These are phyloP conservation scores for Liodrosophila aerea DNA, from an alignment of 2,888 invertebrate genomes.

Conservation along the genomic window DNA sequence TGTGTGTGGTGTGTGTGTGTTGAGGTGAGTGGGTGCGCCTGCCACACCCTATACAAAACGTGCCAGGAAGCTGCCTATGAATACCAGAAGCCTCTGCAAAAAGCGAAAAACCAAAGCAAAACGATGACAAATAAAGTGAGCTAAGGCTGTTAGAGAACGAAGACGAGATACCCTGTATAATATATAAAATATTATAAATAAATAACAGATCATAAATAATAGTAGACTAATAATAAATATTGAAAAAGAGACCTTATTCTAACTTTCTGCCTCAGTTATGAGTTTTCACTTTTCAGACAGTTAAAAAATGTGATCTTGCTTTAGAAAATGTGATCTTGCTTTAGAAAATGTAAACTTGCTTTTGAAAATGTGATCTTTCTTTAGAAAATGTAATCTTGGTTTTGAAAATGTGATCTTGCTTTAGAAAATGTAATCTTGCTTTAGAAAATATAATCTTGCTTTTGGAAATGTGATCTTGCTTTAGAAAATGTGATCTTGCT, in stretches of 20 bases:
- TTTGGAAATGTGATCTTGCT: no score
- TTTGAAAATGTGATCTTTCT: no score
- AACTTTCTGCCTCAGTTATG: no score
- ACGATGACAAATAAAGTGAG: slow-evolving; percentile 45
- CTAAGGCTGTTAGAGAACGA: neutral
- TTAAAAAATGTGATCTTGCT: no score
- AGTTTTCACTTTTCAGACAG: no score
- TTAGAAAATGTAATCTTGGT: no score
- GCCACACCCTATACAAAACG: slow-evolving; percentile 65
- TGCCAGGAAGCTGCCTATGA: slow-evolving; percentile 59
- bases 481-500: no score
- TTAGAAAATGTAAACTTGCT: no score
- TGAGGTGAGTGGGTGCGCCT: slow-evolving; percentile 37
- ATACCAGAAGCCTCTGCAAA: slow-evolving; percentile 46
- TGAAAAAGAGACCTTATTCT: neutral
- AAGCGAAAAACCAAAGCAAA: slow-evolving; percentile 20
- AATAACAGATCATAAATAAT: neutral
- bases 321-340: no score
- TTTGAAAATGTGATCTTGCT: no score
- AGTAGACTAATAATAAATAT: neutral
- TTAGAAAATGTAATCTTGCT: no score
- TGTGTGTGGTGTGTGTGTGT: slow-evolving; percentile 19
- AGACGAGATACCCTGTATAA: slow-evolving; percentile 10
- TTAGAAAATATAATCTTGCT: no score
- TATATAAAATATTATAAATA: neutral